Evolutionary conservation across 2,797 vertebrate species (phyloP).

Genomic region (Potorous gilbertii): DNA sequence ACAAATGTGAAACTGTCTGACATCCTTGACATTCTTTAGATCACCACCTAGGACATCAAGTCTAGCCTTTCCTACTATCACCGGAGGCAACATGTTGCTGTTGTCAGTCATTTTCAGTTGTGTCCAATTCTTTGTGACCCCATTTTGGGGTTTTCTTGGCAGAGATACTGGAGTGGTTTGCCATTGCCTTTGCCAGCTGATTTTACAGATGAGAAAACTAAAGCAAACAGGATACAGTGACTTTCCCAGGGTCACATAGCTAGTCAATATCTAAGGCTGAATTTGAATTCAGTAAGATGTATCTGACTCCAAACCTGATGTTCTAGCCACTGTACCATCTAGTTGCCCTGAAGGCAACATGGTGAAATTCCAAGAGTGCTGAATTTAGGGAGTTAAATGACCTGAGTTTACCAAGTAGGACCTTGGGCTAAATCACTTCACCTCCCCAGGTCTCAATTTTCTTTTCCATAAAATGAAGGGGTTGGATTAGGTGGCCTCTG

Average conservation of each 20-base stretch:
- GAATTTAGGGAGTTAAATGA: neutral
- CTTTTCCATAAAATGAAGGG: neutral
- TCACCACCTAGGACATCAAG: neutral
- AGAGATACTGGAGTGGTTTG: neutral
- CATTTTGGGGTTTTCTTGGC: neutral
- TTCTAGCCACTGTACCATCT: neutral
- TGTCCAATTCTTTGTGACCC: neutral
- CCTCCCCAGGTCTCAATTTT: neutral
- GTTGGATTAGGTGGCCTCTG: too few relatives aligned
- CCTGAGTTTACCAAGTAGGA: neutral
- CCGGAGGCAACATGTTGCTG: neutral
- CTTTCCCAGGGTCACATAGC: neutral
- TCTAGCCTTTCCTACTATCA: neutral
- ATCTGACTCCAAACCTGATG: neutral
- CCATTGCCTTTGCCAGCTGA: neutral
- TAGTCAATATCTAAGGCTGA: neutral
- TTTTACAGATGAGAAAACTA: neutral
- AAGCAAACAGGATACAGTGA: neutral
- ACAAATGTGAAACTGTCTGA: neutral
- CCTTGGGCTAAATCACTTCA: neutral
- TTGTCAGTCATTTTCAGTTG: neutral
- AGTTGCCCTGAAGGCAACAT: neutral
- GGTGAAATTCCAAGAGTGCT: neutral
- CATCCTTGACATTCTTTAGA: neutral
- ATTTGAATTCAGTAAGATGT: neutral